phyloP scores from a whole-genome alignment of 2,888 invertebrate species.

The Habrosyne pyritoides region DNA sequence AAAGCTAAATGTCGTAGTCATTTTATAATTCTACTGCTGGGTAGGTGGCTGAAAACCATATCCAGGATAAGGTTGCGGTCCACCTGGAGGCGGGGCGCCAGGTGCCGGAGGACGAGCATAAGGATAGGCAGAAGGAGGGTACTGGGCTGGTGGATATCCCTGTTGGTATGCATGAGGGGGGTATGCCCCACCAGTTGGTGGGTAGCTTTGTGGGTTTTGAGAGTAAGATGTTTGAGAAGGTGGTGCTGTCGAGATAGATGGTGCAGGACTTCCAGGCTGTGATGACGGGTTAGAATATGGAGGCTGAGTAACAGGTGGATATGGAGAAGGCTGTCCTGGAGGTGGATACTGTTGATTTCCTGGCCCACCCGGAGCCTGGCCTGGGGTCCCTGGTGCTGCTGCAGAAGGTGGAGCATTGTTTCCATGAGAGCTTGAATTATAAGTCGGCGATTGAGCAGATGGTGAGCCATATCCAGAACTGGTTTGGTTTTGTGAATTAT shows the following conservation, averaged over 20 bases:
- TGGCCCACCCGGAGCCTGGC: constrained; percentile 66
- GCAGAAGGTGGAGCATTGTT: constrained; percentile 78
- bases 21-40: constrained; percentile 76
- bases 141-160: constrained; percentile 79
- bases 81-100: constrained; percentile 88
- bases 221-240: constrained; percentile 84
- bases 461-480: constrained; percentile 85
- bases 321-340: constrained; percentile 85
- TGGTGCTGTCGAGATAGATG: constrained; percentile 78
- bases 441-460: constrained; percentile 85
- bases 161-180: constrained; percentile 82
- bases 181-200: constrained; percentile 71
- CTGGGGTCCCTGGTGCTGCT: constrained; percentile 75
- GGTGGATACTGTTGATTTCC: constrained; percentile 86
- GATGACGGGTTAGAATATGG: constrained; percentile 83
- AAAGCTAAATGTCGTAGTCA: constrained; percentile 1
- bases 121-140: constrained; percentile 83
- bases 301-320: constrained; percentile 85
- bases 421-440: constrained; percentile 84
- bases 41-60: constrained; percentile 92
- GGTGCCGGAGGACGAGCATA: constrained; percentile 85
- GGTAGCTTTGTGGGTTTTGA: constrained; percentile 78
- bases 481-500: constrained; percentile 82
- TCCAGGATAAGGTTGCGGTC: constrained; percentile 89
- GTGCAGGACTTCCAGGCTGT: constrained; percentile 79